These are phyloP conservation scores for Lasioglossum pauxillum DNA, from an alignment of 2,888 invertebrate species.

Conservation along the genomic window DNA sequence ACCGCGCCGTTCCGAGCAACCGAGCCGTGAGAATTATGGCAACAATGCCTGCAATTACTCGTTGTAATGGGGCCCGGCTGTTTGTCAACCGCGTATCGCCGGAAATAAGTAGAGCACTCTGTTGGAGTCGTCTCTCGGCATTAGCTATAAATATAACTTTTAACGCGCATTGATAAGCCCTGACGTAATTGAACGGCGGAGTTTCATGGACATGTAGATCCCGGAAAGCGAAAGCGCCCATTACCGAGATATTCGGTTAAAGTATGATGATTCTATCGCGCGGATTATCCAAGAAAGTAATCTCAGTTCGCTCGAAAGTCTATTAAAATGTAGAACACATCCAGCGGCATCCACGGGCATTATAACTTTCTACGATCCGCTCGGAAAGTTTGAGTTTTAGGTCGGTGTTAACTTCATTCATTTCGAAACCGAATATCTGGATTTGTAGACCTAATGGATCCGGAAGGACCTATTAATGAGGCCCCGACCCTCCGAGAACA, in stretches of 20 bases:
- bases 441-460: not conserved
- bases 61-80: not conserved
- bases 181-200: not conserved
- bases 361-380: slow-evolving; percentile 6
- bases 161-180: no score
- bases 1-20: not conserved
- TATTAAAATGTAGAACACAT: slow-evolving; percentile 8
- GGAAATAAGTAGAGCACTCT: not conserved
- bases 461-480: slow-evolving; percentile 22
- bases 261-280: not conserved
- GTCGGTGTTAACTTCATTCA: not conserved
- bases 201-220: not conserved
- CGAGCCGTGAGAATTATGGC: not conserved
- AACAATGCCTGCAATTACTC: not conserved
- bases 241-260: not conserved
- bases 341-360: not conserved
- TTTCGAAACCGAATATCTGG: not conserved
- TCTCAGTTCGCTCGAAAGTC: not conserved
- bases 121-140: not conserved
- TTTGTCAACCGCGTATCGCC: not conserved
- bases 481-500: not conserved
- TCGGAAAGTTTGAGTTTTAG: not conserved
- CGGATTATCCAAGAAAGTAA: not conserved
- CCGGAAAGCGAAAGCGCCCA: not conserved
- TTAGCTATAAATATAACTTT: not conserved